Evolutionary conservation across 64 coral and sea anemone genomes (phyloP).

Genomic region (Pocillopora verrucosa): DNA sequence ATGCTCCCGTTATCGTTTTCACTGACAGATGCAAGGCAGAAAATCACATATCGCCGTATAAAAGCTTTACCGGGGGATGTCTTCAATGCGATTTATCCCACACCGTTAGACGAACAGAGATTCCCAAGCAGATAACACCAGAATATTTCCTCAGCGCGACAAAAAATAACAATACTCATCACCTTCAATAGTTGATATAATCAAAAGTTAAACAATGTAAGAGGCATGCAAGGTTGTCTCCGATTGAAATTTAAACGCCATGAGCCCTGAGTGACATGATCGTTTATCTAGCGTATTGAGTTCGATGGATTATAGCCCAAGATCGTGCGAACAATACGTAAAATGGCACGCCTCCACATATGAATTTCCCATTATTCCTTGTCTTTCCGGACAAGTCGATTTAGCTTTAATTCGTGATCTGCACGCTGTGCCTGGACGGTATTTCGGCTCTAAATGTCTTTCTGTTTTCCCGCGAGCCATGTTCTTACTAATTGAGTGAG

Average conservation of each 20-base stretch:
- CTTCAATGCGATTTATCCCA: background rate
- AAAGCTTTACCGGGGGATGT: constrained; percentile 1
- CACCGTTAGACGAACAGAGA: constrained; percentile 17
- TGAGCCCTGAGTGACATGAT: constrained; percentile 30
- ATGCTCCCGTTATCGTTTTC: constrained; percentile 24
- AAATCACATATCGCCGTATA: constrained; percentile 26
- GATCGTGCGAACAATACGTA: constrained; percentile 40
- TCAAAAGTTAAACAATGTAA: constrained; percentile 45
- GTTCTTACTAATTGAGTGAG: constrained; percentile 55
- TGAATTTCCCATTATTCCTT: constrained; percentile 23
- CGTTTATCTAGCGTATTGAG: constrained; percentile 70
- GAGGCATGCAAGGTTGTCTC: background rate
- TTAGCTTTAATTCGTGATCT: constrained; percentile 34
- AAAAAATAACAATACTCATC: constrained; percentile 4
- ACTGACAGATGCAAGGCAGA: constrained; percentile 45
- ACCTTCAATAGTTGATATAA: constrained; percentile 4
- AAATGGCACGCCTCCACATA: constrained; percentile 32
- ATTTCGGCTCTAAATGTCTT: constrained; percentile 32
- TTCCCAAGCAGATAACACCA: background rate
- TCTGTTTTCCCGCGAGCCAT: constrained; percentile 56
- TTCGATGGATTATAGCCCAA: constrained; percentile 71
- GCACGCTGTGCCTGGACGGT: constrained; percentile 22
- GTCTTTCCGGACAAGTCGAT: constrained; percentile 42
- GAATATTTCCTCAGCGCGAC: background rate
- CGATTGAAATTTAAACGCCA: constrained; percentile 44